phyloP scores from a whole-genome alignment of 2,797 vertebrate genomes.

The Sebastes taczanowskii region DNA sequence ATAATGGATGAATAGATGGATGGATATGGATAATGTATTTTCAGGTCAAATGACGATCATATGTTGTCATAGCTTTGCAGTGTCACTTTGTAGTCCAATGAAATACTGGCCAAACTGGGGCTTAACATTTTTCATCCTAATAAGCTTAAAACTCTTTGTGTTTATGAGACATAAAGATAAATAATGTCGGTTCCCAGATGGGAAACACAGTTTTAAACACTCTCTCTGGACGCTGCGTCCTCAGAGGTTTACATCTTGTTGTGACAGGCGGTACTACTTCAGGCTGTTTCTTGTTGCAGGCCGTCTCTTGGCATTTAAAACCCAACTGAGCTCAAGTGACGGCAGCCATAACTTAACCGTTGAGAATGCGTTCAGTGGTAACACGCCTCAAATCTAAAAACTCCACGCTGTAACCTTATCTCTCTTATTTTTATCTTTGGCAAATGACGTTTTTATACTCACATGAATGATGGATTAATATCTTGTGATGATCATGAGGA shows the following conservation, averaged over 20 bases:
- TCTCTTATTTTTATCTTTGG: constrained; percentile 65
- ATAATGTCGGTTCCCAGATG: constrained; percentile 4
- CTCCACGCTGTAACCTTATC: constrained; percentile 67
- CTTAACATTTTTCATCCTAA: not conserved
- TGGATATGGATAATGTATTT: not conserved
- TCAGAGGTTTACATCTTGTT: constrained; percentile 28
- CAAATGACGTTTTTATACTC: constrained; percentile 56
- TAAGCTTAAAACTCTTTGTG: not conserved
- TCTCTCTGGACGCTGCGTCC: not conserved
- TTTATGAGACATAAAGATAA: not conserved
- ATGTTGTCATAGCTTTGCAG: not conserved
- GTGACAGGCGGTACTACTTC: constrained; percentile 49
- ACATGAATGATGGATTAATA: constrained; percentile 52
- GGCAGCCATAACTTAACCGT: constrained; percentile 31
- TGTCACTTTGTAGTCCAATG: not conserved
- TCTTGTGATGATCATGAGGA: constrained; percentile 57
- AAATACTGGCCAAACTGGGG: not conserved
- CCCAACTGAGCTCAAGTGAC: constrained; percentile 54
- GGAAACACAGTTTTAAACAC: not conserved
- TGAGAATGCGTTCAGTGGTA: constrained; percentile 56
- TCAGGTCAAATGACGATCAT: not conserved
- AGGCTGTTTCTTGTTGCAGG: constrained; percentile 44
- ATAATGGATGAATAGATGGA: not conserved
- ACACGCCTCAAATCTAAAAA: constrained; percentile 65
- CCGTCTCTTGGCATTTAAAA: constrained; percentile 62